A percentile compares a stretch with the other conserved stretches of the same genome.
Evolutionary conservation across 2,113 vertebrate species (phyloP).

Genomic region (Ahaetulla prasina): DNA sequence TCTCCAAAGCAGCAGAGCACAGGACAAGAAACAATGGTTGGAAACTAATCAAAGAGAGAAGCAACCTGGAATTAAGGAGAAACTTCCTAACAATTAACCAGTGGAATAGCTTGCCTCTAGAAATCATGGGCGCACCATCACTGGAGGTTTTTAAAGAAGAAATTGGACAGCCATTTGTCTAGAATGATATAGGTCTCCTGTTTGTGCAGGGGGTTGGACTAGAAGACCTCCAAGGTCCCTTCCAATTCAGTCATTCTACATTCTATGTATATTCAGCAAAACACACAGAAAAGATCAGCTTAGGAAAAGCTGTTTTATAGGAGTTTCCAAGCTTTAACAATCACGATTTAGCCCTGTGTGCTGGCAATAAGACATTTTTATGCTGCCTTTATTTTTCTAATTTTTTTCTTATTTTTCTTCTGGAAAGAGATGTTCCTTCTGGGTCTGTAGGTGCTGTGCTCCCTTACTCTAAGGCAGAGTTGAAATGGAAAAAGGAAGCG

Average conservation of each 20-base stretch:
- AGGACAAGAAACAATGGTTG: neutral
- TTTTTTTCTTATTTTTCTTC: too few species aligned
- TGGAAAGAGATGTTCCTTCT: conserved; percentile 30
- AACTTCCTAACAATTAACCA: neutral
- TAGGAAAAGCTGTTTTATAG: neutral
- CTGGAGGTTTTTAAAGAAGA: neutral
- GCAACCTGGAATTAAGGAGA: neutral
- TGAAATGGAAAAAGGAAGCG: conserved; percentile 12
- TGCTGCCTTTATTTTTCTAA: neutral
- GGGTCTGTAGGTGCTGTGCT: conserved; percentile 30
- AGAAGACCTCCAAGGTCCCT: neutral
- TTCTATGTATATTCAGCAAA: neutral
- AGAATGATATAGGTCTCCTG: neutral
- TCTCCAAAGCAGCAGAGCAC: too few species aligned
- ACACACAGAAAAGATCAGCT: neutral
- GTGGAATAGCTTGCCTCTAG: neutral
- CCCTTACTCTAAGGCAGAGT: conserved; percentile 45
- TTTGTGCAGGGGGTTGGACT: neutral
- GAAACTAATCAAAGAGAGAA: neutral
- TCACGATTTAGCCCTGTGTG: neutral
- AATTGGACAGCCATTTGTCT: neutral
- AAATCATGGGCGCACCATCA: neutral
- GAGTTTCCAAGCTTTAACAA: neutral
- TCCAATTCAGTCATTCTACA: neutral
- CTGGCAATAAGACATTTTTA: neutral